phyloP scores from a whole-genome alignment of 2,797 vertebrate genomes.

The Sciurus vulgaris region DNA sequence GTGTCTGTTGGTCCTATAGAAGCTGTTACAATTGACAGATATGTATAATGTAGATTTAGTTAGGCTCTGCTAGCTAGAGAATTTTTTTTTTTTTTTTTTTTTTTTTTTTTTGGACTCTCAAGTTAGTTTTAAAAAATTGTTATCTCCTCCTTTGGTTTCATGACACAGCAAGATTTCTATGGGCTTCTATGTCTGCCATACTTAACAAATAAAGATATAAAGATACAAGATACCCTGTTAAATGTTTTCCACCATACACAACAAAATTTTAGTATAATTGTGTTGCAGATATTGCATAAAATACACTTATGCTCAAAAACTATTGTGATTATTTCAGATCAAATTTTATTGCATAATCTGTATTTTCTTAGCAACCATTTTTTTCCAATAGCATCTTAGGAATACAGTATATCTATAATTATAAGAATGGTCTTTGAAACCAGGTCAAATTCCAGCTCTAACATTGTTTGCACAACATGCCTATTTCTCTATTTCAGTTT shows the following conservation, averaged over 20 bases:
- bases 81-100: too few relatives aligned
- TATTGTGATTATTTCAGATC: background rate
- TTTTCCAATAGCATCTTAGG: background rate
- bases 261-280: background rate
- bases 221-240: background rate
- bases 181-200: background rate
- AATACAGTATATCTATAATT: background rate
- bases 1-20: too few relatives aligned
- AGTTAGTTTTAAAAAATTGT: background rate
- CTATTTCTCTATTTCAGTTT: background rate
- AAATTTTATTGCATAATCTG: background rate
- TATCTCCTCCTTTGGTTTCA: background rate
- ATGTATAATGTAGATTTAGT: too few relatives aligned
- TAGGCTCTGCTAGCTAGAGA: too few relatives aligned
- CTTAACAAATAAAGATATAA: background rate
- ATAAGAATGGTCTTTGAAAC: background rate
- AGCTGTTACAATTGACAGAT: too few relatives aligned
- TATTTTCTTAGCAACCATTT: background rate
- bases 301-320: background rate
- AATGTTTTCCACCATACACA: background rate
- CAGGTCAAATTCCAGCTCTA: background rate
- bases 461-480: background rate
- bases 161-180: background rate
- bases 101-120: background rate
- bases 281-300: background rate